Percentiles rank a stretch among this genome's conserved stretches.
These are phyloP conservation scores for Thripadectes ignobilis DNA, from an alignment of 2,797 vertebrate genomes.

Conservation along the genomic window DNA sequence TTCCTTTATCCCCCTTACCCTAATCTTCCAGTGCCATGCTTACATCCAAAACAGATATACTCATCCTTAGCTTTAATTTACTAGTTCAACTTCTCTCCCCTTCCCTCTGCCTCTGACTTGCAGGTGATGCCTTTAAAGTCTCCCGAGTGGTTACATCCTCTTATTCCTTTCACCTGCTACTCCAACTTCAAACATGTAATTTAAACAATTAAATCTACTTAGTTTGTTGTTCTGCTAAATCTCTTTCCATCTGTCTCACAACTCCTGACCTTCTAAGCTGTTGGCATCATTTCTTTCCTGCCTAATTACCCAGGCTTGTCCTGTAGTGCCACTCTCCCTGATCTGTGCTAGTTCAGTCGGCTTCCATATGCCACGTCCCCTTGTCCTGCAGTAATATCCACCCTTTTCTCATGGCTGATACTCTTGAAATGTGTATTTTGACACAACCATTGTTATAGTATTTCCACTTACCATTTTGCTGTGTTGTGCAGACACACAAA, in stretches of 20 bases:
- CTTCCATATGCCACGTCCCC: neutral
- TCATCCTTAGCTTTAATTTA: neutral
- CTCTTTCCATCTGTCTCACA: neutral
- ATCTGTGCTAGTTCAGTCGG: accelerated
- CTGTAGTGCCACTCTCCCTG: neutral
- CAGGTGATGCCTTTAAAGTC: neutral
- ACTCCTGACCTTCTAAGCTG: neutral
- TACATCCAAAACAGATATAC: neutral
- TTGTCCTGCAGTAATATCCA: neutral
- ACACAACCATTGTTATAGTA: neutral
- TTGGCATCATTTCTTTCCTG: neutral
- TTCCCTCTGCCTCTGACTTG: neutral
- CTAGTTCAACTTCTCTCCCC: neutral
- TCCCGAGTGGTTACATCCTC: neutral
- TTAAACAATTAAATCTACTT: neutral
- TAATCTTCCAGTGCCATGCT: neutral
- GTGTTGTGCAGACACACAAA: neutral
- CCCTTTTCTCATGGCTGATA: neutral
- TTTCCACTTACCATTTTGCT: neutral
- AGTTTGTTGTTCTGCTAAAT: neutral
- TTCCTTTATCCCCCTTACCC: neutral
- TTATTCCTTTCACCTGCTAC: neutral
- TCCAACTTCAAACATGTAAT: neutral
- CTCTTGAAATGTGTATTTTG: neutral
- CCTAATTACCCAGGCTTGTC: neutral